Evolutionary conservation across 2,888 invertebrate species (phyloP), one percentile per base, ranked within the genome.

Genomic region (Heliconius cydno): DNA sequence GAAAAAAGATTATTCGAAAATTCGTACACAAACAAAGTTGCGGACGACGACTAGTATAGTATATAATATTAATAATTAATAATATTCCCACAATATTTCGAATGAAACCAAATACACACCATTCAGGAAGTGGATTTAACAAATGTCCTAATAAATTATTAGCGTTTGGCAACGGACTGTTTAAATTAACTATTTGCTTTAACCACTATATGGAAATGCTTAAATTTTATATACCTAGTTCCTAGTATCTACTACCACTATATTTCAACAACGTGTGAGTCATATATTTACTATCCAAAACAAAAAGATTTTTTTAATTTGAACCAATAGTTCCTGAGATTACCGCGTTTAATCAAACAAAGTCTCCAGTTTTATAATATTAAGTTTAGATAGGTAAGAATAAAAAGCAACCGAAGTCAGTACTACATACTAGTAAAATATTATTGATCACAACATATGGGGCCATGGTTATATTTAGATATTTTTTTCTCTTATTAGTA

Each of bases 141-240:
- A 38, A 76, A 77, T 73, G 72, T 73, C 7, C 25, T 38, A 57
- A 60, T 77, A 67, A 79, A 79, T 79, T 72, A 79, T 77, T 67
- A 72, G 73, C 38, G 41, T 22, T 52, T 9, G 30, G 41, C 72
- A 77, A 46, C 57, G 67, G 30, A 52, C 34, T 72, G 77, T 60
- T 73, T 77, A 60, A 77, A 72, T 72, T 76, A 76, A 25, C 72
- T 73, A 73, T 79, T 77, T 77, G 76, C 41, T 79, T 74, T 66
- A 60, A 41, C 60, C 25, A n/a, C 15, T 74, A 63, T 65, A 30
- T 46, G 41, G 15, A 9, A 41, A 41, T 25, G 41, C 7, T 41
- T 19, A 41, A 25, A 70, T 25, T 70, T 25, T 70, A n/a, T 60
- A 12, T 60, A 60, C 19, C 19, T 7, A 46, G 19, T 15, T 19